phyloP scores from a whole-genome alignment of 2,113 vertebrate species.

The Podilymbus podiceps region DNA sequence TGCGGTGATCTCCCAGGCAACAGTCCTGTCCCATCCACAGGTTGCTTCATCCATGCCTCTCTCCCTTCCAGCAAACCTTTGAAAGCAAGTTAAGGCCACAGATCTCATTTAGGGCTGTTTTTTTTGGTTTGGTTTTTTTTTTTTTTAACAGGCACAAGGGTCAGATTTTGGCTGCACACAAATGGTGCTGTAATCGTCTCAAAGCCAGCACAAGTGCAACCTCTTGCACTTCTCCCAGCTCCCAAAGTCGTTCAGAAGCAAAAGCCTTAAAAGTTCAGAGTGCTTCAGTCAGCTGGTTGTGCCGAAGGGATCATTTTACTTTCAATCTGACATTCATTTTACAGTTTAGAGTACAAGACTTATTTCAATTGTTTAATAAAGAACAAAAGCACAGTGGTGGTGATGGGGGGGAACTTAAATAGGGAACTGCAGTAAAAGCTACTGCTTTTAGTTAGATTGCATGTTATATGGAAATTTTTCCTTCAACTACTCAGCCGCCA shows the following conservation, averaged over 20 bases:
- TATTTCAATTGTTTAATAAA: neutral
- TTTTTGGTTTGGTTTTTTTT: neutral
- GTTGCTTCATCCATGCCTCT: neutral
- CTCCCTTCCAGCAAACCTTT: neutral
- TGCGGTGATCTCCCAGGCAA: neutral
- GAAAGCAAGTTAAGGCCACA: neutral
- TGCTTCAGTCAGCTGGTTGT: neutral
- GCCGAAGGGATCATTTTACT: neutral
- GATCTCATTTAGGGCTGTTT: neutral
- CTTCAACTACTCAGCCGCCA: neutral
- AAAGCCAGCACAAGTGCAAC: accelerated
- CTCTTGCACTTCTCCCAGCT: neutral
- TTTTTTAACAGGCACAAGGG: neutral
- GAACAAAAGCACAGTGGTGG: neutral
- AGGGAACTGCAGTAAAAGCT: neutral
- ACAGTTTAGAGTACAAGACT: neutral
- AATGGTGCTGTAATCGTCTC: neutral
- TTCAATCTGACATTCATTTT: neutral
- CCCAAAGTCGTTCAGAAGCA: neutral
- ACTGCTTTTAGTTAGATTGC: neutral
- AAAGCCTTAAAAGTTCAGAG: neutral
- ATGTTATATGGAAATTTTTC: neutral
- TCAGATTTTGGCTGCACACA: neutral
- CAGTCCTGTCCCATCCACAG: neutral
- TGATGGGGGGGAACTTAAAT: neutral